A percentile compares a stretch with the other conserved stretches of the same genome.
Evolutionary conservation across 2,888 invertebrate species (phyloP).

Genomic region (Sinhomidia bicolor): DNA sequence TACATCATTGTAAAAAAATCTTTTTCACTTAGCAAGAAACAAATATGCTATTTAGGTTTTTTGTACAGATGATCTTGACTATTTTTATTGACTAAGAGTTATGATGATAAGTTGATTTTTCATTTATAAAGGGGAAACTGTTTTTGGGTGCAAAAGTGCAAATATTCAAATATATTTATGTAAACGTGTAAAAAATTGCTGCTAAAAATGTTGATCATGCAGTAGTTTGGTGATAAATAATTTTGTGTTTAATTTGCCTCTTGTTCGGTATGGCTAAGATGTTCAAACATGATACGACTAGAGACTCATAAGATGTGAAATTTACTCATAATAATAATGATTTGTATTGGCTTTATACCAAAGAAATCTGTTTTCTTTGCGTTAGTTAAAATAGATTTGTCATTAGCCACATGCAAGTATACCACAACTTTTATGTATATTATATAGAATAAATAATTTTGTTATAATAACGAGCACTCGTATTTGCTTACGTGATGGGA

Average conservation of each 20-base stretch:
- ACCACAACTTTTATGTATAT: too few species aligned
- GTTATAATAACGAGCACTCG: neutral
- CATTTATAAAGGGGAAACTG: neutral
- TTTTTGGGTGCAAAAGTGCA: slow-evolving; percentile 59
- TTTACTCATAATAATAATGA: too few species aligned
- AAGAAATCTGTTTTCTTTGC: too few species aligned
- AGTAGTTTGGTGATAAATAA: slow-evolving; percentile 61
- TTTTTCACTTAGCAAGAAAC: neutral
- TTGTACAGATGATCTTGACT: slow-evolving; percentile 11
- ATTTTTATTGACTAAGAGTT: neutral
- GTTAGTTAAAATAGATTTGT: too few species aligned
- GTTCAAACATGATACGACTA: too few species aligned
- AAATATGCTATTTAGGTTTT: neutral
- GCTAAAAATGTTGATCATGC: slow-evolving; percentile 61
- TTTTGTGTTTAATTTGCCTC: slow-evolving; percentile 7
- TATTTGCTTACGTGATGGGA: slow-evolving; percentile 57
- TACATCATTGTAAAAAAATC: too few species aligned
- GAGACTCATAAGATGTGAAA: too few species aligned
- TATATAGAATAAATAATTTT: too few species aligned
- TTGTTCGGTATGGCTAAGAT: too few species aligned
- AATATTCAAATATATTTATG: slow-evolving; percentile 44
- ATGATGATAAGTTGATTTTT: slow-evolving; percentile 34
- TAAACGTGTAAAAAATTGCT: slow-evolving; percentile 16
- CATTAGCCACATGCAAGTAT: neutral
- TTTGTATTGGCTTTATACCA: too few species aligned